Evolutionary conservation across 1,140 invertebrate genomes (phyloP).

Genomic region (Drosophila equinoxialis): DNA sequence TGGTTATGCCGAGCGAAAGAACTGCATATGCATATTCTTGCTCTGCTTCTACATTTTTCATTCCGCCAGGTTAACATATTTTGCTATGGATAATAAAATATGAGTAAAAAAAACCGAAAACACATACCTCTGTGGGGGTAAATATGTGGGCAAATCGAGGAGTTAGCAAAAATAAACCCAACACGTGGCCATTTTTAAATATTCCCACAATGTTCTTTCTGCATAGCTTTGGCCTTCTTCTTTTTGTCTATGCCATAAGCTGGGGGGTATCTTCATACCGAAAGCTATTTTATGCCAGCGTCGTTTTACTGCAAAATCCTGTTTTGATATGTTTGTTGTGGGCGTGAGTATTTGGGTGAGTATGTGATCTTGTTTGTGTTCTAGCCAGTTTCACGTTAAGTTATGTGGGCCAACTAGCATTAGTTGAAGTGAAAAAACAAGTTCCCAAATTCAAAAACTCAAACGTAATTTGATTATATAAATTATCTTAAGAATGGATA

Average conservation of each 20-base stretch:
- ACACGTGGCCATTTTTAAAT: conserved; percentile 64
- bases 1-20: conserved; percentile 7
- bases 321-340: conserved; percentile 66
- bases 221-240: conserved; percentile 26
- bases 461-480: not conserved
- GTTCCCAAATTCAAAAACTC: not conserved
- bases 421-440: conserved; percentile 18
- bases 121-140: not conserved
- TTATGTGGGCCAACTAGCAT: conserved; percentile 60
- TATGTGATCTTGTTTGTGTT: not conserved
- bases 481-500: not conserved
- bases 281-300: conserved; percentile 61
- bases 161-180: conserved; percentile 9
- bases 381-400: conserved; percentile 53
- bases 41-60: conserved; percentile 15
- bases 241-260: conserved; percentile 16
- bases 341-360: not conserved
- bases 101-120: not conserved
- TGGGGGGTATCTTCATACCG: conserved; percentile 15
- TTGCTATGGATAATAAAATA: conserved; percentile 18
- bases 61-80: conserved; percentile 14
- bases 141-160: not conserved
- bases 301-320: conserved; percentile 60
- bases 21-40: conserved; percentile 5
- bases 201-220: conserved; percentile 58